phyloP scores from a whole-genome alignment of 2,888 invertebrate genomes.

The Trileptium ribeirensis region DNA sequence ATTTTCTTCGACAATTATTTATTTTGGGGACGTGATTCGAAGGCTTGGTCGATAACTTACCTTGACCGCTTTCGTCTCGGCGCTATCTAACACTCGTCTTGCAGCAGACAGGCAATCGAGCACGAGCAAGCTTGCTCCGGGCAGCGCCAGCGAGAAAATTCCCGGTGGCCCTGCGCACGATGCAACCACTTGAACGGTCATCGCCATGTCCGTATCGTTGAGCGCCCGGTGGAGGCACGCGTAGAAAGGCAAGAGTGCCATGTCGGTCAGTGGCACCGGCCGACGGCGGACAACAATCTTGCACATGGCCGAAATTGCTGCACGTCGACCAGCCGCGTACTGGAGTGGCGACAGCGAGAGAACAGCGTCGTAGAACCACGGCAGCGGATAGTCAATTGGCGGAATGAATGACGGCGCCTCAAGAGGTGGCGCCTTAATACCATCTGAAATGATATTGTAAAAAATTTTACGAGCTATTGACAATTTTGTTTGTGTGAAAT shows the following conservation, averaged over 20 bases:
- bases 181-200: slow-evolving; percentile 21
- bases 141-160: background rate
- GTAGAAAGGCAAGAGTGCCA: background rate
- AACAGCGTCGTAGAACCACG: slow-evolving; percentile 84
- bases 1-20: too few species aligned
- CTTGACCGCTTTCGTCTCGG: background rate
- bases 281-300: slow-evolving; percentile 11
- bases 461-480: too few species aligned
- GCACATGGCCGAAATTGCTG: slow-evolving; percentile 13
- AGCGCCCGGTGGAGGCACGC: background rate
- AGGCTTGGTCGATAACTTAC: too few species aligned
- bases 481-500: too few species aligned
- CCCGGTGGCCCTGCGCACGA: background rate
- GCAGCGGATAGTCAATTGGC: slow-evolving; percentile 76
- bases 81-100: background rate
- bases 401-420: slow-evolving; percentile 68
- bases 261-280: background rate
- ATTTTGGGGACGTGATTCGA: too few species aligned
- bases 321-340: background rate
- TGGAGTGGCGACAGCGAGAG: background rate
- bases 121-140: background rate
- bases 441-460: slow-evolving; percentile 58
- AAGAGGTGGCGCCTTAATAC: slow-evolving; percentile 68
- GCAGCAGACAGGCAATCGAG: background rate
- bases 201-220: slow-evolving; percentile 24